Base-by-base conservation (phyloP, 2,888 invertebrate species). In the Amblyjoppa fuscipennis region DNA sequence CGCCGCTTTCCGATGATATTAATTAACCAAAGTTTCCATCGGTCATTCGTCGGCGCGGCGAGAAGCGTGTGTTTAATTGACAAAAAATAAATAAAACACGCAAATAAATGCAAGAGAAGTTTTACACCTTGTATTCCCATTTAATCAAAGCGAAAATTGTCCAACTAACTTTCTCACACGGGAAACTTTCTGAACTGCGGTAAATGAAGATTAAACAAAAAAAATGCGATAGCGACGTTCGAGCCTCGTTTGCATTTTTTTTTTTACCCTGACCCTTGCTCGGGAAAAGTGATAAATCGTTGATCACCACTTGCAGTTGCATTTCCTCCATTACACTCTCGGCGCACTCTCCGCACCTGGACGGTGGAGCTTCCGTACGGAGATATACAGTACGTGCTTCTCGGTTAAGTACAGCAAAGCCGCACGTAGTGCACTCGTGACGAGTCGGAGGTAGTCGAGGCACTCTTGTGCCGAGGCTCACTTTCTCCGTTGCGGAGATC, bases 391-490 rank as follows among this genome's bases (percentile, higher is more conserved):
- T 31, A 56, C 61, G 68, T 68, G 45, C 45, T 56, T 59, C 20
- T 56, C 53, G 25, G 34, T 74, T 53, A 68, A 69, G 74, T 56
- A 56, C 66, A 74, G 81, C 68, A 74, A 81, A 81, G 74, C 74
- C 74, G 66, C 49, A 81, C 66, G 74, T 81, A 51, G 49, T 69
- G 61, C 74, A 81, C 73, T 81, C 81, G 74, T 81, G 66, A 74
- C 71, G 80, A 79, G 78, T 59, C 59, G 25, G 59, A 49, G 69
- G 70, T 34, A 61, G 80, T 51, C 49, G 53, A 16, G 71, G 71
- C 66, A 66, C 64, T 73, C 80, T 66, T 28, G 51, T 34, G 71
- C 28, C 28, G 41, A 51, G 41, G 31, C 78, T 69, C 68, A 59
- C 59, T 59, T 59, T 59, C 56, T 56, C 56, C 11, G 25, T 13